Evolutionary conservation across 2,113 vertebrate genomes (phyloP).

Genomic region (Calidris pygmaea): DNA sequence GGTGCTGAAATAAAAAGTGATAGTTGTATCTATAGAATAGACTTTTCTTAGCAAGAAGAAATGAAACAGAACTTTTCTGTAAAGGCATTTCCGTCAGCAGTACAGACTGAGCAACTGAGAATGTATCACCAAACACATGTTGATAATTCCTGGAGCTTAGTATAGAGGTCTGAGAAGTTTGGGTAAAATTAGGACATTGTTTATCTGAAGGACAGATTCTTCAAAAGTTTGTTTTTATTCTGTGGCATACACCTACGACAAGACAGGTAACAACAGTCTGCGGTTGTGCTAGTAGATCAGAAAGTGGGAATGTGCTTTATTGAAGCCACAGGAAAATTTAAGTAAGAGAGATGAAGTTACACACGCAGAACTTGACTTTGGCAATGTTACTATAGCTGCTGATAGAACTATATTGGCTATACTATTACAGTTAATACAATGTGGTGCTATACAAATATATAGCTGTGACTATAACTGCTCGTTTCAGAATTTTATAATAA

Average conservation of each 20-base stretch:
- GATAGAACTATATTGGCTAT: background rate
- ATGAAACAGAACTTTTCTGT: background rate
- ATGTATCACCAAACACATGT: accelerated
- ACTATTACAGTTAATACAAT: background rate
- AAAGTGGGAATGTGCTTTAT: background rate
- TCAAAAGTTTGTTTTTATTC: background rate
- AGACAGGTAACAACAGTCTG: background rate
- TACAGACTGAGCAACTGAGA: background rate
- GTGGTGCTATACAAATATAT: background rate
- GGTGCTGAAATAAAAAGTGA: background rate
- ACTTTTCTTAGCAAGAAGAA: background rate
- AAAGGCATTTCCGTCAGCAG: background rate
- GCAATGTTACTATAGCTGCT: background rate
- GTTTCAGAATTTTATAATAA: background rate
- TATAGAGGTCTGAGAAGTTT: background rate
- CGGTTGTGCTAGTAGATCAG: background rate
- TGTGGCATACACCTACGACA: background rate
- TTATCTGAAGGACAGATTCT: background rate
- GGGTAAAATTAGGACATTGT: background rate
- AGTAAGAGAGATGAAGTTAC: background rate
- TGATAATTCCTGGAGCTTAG: background rate
- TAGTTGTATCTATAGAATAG: background rate
- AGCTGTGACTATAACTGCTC: background rate
- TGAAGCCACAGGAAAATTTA: background rate
- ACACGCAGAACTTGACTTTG: background rate